Conservation (phyloP, 2,888 invertebrate genomes). For the Scelioninae gen. 1 region DNA sequence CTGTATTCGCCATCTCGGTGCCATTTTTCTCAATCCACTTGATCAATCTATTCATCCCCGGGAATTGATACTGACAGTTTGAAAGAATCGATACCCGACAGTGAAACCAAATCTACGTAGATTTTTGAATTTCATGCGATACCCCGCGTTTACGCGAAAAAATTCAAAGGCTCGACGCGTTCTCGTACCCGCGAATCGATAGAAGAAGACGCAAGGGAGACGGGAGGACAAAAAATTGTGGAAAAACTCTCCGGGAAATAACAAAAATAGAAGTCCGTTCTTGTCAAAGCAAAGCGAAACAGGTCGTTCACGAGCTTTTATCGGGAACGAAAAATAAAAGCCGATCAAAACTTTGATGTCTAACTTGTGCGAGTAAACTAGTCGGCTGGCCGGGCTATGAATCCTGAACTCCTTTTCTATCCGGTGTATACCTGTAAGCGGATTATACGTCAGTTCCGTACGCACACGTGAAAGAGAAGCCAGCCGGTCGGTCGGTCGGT, state of each 20-base stretch:
- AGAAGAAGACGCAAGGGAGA: not conserved
- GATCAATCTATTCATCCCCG: slow-evolving; percentile 65
- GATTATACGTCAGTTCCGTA: slow-evolving; percentile 57
- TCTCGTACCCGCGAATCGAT: too few species aligned
- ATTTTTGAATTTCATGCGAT: slow-evolving; percentile 40
- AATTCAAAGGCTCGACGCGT: slow-evolving; percentile 27
- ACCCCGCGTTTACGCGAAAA: slow-evolving; percentile 26
- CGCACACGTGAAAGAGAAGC: slow-evolving; percentile 39
- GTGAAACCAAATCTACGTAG: slow-evolving; percentile 36
- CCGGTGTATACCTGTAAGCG: slow-evolving; percentile 60
- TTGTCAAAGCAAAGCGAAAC: slow-evolving; percentile 56
- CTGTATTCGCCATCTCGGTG: slow-evolving; percentile 42
- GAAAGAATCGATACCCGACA: slow-evolving; percentile 56
- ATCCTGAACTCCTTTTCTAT: slow-evolving; percentile 53
- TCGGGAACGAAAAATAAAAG: slow-evolving; percentile 58
- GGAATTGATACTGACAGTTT: slow-evolving; percentile 68
- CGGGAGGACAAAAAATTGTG: slow-evolving; percentile 15
- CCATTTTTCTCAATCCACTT: slow-evolving; percentile 65
- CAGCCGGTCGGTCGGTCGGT: slow-evolving; percentile 1
- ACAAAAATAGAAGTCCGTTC: slow-evolving; percentile 35
- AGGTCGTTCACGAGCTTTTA: slow-evolving; percentile 53
- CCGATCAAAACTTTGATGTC: slow-evolving; percentile 63
- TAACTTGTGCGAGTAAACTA: slow-evolving; percentile 59
- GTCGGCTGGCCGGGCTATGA: slow-evolving; percentile 44
- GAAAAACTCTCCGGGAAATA: slow-evolving; percentile 45